Evolutionary conservation across 2,888 invertebrate species (phyloP).

Genomic region (Allacma fusca): DNA sequence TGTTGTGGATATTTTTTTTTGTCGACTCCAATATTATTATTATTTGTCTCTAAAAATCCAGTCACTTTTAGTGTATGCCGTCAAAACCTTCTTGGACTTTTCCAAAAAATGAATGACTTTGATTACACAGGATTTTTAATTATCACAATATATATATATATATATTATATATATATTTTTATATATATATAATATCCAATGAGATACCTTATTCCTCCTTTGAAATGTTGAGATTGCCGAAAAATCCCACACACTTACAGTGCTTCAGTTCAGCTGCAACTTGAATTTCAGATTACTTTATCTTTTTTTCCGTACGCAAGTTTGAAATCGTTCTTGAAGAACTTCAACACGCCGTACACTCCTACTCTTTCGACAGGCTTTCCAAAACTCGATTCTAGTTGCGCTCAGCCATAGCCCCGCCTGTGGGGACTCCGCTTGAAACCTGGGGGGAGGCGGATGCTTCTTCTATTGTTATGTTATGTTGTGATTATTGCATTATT

Average conservation of each 20-base stretch:
- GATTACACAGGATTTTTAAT: neutral
- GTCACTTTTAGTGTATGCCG: no score
- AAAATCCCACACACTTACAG: slow-evolving; percentile 23
- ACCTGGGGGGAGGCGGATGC: slow-evolving; percentile 13
- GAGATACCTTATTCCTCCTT: slow-evolving; percentile 30
- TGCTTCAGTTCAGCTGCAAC: slow-evolving; percentile 26
- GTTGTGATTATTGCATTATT: slow-evolving; percentile 16
- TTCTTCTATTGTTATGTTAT: slow-evolving; percentile 16
- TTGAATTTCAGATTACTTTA: slow-evolving; percentile 28
- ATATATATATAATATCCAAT: neutral
- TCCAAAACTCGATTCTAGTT: slow-evolving; percentile 16
- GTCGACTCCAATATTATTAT: no score
- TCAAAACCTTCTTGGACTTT: neutral
- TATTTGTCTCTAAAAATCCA: no score
- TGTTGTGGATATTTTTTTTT: no score
- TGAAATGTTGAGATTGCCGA: slow-evolving; percentile 1
- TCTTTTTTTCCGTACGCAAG: slow-evolving; percentile 25
- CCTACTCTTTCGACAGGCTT: slow-evolving; percentile 16
- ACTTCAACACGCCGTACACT: slow-evolving; percentile 12
- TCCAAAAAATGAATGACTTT: neutral
- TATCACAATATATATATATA: neutral
- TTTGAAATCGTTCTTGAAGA: slow-evolving; percentile 11
- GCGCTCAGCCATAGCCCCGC: slow-evolving; percentile 22
- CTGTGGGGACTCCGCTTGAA: slow-evolving; percentile 19
- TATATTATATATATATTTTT: slow-evolving; percentile 4